A percentile compares a stretch with the other conserved stretches of the same genome.
These are phyloP conservation scores for Camponotus vicinus DNA, from an alignment of 1,140 invertebrate genomes.

Conservation along the genomic window DNA sequence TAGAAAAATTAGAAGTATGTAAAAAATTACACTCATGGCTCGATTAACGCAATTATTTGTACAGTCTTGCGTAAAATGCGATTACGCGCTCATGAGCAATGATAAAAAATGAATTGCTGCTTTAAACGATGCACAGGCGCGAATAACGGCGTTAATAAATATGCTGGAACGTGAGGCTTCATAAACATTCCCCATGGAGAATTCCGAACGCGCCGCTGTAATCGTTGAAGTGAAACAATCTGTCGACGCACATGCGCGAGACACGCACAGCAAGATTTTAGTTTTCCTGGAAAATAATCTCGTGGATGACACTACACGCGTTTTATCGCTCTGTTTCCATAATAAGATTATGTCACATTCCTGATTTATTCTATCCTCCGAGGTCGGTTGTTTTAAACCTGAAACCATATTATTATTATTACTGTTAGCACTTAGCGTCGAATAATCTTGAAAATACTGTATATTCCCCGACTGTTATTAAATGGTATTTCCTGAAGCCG, in stretches of 20 bases:
- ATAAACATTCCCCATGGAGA: constrained; percentile 58
- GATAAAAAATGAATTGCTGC: constrained; percentile 62
- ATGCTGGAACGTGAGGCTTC: constrained; percentile 62
- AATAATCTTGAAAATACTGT: constrained; percentile 9
- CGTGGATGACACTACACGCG: constrained; percentile 1
- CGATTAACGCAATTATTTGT: constrained; percentile 44
- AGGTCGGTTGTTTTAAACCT: background rate
- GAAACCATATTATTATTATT: constrained; percentile 22
- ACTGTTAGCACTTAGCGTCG: background rate
- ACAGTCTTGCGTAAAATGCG: constrained; percentile 2
- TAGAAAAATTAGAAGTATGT: no score
- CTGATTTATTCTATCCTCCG: constrained; percentile 24
- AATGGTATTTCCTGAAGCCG: background rate
- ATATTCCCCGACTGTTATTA: background rate
- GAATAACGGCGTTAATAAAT: constrained; percentile 67
- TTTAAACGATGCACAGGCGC: constrained; percentile 46
- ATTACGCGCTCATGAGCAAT: constrained; percentile 19
- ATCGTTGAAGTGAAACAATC: constrained; percentile 68
- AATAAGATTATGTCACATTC: background rate
- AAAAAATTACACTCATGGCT: background rate
- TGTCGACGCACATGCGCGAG: constrained; percentile 28
- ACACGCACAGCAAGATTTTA: constrained; percentile 50
- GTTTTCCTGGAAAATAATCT: constrained; percentile 37
- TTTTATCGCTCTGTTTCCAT: constrained; percentile 25
- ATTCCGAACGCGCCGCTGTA: constrained; percentile 56